Base-by-base conservation (phyloP, 1,140 invertebrate species). In the Arctopsyche grandis region DNA sequence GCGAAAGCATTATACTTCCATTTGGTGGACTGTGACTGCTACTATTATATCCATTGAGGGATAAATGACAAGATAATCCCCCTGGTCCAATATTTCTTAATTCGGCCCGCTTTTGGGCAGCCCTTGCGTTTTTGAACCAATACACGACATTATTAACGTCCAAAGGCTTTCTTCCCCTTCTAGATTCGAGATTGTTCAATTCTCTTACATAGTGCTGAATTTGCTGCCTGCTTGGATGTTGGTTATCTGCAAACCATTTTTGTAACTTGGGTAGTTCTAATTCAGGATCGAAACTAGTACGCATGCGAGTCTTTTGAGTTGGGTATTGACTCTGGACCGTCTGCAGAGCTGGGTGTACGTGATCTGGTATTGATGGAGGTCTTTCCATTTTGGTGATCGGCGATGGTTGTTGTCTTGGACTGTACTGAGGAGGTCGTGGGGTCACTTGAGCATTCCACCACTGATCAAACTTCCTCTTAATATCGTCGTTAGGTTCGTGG, bases 91-190 rank as follows among this genome's bases (percentile, higher is more conserved):
- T 88, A 80, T 88, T 90, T 73, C 94, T 89, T 75, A 93, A 91
- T 87, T 96, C 94, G 0, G 94, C 94, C 52, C 97, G 89, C 85
- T 98, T 97, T 85, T 97, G 95, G 0, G 98, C 97, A 9, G 98
- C 98, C 74, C 98, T 90, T 0, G 98, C 97, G 85, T 99, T 99
- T 87, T 99, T 99, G 86, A 99, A 99, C 98, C 98, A 99, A 86
- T 99, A 99, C 21, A 99, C 97, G 10, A 99, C 97, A 85, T 99
- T 99, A 84, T 98, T 98, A 0, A 98, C 93, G 87, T 99, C 97
- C 22, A 99, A 89, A 0, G 96, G 97, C 84, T 98, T 98, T 52
- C 96, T 89, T 9, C 97, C 97, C 79, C 95, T 91, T 14, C 98
- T 90, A 44, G 97, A 98, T 83, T 98, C 96, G 63, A 98, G 86